Percentiles rank a stretch among this genome's conserved stretches.
These are phyloP conservation scores for Aplysina aerophoba DNA, from an alignment of 37 sponge, comb jelly and placozoan genomes.

Conservation along the genomic window DNA sequence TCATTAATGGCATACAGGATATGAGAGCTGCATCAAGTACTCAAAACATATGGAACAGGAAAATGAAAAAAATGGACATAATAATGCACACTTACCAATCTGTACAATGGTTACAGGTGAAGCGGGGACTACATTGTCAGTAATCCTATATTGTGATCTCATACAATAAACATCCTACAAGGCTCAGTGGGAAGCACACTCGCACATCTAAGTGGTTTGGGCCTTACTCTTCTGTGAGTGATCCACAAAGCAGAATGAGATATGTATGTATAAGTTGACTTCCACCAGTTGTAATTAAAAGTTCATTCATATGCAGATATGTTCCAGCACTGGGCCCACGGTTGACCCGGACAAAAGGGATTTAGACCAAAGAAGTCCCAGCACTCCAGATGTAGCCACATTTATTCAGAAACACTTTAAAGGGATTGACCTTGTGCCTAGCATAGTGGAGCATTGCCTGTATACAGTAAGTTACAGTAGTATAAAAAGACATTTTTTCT, in stretches of 20 bases:
- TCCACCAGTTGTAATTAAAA: neutral
- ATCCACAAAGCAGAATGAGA: too few relatives aligned
- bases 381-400: neutral
- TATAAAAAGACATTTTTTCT: neutral
- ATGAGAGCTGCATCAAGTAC: too few relatives aligned
- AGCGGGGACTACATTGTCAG: too few relatives aligned
- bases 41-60: too few relatives aligned
- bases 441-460: constrained; percentile 66
- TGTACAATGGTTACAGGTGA: too few relatives aligned
- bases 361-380: neutral
- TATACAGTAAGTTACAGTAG: constrained; percentile 51
- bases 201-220: too few relatives aligned
- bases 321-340: neutral
- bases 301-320: neutral
- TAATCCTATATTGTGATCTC: too few relatives aligned
- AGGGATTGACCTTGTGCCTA: constrained; percentile 9
- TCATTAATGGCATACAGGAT: neutral
- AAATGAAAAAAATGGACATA: too few relatives aligned
- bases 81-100: too few relatives aligned
- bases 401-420: constrained; percentile 32
- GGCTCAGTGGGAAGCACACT: too few relatives aligned
- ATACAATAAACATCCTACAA: too few relatives aligned
- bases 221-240: too few relatives aligned
- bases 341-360: constrained; percentile 41
- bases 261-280: neutral